These are phyloP conservation scores for Leptinotarsa rubiginosa DNA, from an alignment of 2,888 invertebrate species.

Conservation along the genomic window DNA sequence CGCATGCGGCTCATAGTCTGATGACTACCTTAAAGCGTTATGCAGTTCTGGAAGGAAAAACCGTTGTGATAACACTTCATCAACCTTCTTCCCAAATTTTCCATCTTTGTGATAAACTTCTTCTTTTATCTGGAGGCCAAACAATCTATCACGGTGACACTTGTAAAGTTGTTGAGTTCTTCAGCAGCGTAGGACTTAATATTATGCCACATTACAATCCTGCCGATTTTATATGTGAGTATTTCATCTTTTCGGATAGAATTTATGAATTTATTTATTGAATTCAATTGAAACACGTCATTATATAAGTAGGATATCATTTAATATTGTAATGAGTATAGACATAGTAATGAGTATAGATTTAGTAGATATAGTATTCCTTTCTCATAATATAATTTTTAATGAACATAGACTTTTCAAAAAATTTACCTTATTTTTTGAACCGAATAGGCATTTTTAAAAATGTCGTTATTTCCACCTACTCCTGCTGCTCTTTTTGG, in stretches of 20 bases:
- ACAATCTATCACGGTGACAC: conserved; percentile 83
- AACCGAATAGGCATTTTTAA: too few species aligned
- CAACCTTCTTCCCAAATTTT: conserved; percentile 88
- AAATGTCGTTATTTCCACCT: too few species aligned
- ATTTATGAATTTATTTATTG: too few species aligned
- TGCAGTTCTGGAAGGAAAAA: conserved; percentile 81
- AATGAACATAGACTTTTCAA: too few species aligned
- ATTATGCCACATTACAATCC: conserved; percentile 85
- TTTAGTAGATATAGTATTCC: too few species aligned
- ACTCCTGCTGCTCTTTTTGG: too few species aligned
- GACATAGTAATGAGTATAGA: too few species aligned
- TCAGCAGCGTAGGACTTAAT: conserved; percentile 76
- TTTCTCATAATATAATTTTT: too few species aligned
- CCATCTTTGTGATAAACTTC: conserved; percentile 82
- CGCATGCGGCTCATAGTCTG: conserved; percentile 80
- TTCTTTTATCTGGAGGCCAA: conserved; percentile 77
- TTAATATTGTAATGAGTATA: too few species aligned
- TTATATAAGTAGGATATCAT: too few species aligned
- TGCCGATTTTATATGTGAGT: conserved; percentile 85
- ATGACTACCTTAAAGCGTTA: conserved; percentile 80
- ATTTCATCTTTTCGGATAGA: not conserved
- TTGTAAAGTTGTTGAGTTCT: conserved; percentile 78
- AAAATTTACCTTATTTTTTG: too few species aligned
- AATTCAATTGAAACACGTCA: too few species aligned
- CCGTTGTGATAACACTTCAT: conserved; percentile 83